Base-by-base conservation (phyloP, 1,140 invertebrate genomes). In the Drosophila sp. region DNA sequence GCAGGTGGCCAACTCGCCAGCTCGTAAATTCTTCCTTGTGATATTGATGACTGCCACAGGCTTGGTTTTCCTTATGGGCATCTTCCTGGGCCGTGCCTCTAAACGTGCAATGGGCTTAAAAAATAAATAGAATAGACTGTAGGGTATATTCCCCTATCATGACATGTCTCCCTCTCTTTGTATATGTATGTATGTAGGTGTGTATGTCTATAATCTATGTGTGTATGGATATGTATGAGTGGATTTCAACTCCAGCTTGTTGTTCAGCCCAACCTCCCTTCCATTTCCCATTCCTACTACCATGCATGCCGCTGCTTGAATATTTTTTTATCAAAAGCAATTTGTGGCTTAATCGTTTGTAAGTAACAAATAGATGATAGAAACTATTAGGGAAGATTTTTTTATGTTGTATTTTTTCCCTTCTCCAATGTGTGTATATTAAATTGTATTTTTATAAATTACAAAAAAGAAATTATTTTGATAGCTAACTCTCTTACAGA, bases 21-120 rank as follows among this genome's bases (percentile, higher is more conserved):
- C 96, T 3, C 95, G 95, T 84, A 95, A 95, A 91, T 97, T 97
- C 85, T 96, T 98, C 77, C 93, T 96, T 72, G 93, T 96, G 27
- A 93, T 96, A 25, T 93, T 95, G 10, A 93, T 96, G 56, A 94
- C 94, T 29, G 92, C 95, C 54, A 93, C 97, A n/a, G 95, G 95
- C 11, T 91, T 95, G 62, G 95, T 97, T 68, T 98, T 98, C 81
- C 94, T 97, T 8, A 93, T 95, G 27, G 97, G 97, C 50, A 92
- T 98, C 62, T 96, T 96, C 74, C 97, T 96, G 91, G 97, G 97
- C 1, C 93, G 96, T 76, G 94, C 96, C 29, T 96, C 96, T 3
- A 95, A 96, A 86, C 93, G 95, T 89, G 94, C 95, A 79, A 94
- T 94, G 90, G 93, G 94, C 63, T 93, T 94, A 91, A 96, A 96